These are phyloP conservation scores for Drosophila ezoana DNA, from an alignment of 2,888 invertebrate genomes.

Conservation along the genomic window DNA sequence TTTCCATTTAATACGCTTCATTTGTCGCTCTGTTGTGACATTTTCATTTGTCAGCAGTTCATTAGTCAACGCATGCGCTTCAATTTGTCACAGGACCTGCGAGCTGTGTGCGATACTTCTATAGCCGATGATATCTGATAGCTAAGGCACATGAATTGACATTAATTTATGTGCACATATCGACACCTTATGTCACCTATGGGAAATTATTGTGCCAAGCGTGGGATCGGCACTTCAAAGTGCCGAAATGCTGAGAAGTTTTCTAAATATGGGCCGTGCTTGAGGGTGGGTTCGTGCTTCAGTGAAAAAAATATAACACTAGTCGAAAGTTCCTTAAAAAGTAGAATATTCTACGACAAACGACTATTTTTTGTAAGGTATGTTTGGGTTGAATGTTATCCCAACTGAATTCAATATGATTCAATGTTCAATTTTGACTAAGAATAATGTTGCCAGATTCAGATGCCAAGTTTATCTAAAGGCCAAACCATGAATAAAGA, in stretches of 20 bases:
- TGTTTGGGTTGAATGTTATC: too few relatives aligned
- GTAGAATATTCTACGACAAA: too few relatives aligned
- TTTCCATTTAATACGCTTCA: conserved; percentile 67
- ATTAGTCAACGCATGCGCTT: conserved; percentile 61
- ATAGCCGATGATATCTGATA: conserved; percentile 22
- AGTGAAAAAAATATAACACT: neutral
- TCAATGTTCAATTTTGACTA: too few relatives aligned
- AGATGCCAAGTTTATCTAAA: too few relatives aligned
- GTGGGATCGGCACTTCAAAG: conserved; percentile 38
- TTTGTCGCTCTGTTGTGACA: conserved; percentile 74
- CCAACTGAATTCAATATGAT: too few relatives aligned
- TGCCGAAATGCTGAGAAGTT: neutral
- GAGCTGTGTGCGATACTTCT: conserved; percentile 5
- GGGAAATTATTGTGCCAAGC: conserved; percentile 7
- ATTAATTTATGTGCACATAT: conserved; percentile 52
- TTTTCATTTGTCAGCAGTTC: conserved; percentile 76
- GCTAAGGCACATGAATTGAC: conserved; percentile 24
- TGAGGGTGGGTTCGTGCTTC: neutral
- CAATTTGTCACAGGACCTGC: conserved; percentile 39
- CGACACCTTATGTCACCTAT: conserved; percentile 55
- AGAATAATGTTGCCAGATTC: too few relatives aligned
- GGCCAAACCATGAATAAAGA: too few relatives aligned
- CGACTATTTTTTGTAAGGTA: too few relatives aligned
- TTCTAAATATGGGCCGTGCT: neutral
- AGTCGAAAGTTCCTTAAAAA: too few relatives aligned